Evolutionary conservation across 2,797 vertebrate genomes (phyloP), one percentile per base, ranked within the genome.

Genomic region (Lemur catta): DNA sequence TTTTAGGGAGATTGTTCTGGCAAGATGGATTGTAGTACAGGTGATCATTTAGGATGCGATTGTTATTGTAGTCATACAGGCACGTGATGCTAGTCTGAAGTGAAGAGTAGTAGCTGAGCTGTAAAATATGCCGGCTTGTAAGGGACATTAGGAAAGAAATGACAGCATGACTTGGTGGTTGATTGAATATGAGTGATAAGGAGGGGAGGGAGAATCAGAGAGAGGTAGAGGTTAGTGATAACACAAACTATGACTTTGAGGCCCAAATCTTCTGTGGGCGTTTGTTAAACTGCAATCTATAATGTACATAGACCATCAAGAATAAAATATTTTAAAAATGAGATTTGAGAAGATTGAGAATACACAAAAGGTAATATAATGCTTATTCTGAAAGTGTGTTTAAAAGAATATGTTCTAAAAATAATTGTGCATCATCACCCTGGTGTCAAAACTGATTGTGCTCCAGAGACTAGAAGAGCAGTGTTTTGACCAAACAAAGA

Each of bases 141-240:
- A 74, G 59, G 57, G 8, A 13, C 59, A 41, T 84, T 76, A 24
- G 76, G 95, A 84, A 97, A 84, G 69, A 95, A 65, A 24, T 88
- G 67, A 30, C 63, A 52, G 33, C 13, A 26, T 46, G 15, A 80
- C n/a, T 89, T 79, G 20, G n/a, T 48, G 9, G 50, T 24, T 79
- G 67, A 65, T 20, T 74, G 41, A 74, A 74, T 91, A n/a, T 74
- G 18, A 15, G 38, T 76, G 22, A 90, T 80, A 76, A 71, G 11
- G 14, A 85, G 20, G 30, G 35, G 7, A 78, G 6, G 14, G 69
- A 65, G 52, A 75, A 6, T 59, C 43, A 35, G 28, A 74, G 3
- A 65, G 7, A 48, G 22, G 28, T 26, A 15, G 33, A 59, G n/a
- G n/a, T 93, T 50, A 61, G 15, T 20, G 38, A 71, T 43, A 28